A percentile compares a stretch with the other conserved stretches of the same genome.
phyloP scores from a whole-genome alignment of 2,113 vertebrate genomes.

The Oncorhynchus keta region DNA sequence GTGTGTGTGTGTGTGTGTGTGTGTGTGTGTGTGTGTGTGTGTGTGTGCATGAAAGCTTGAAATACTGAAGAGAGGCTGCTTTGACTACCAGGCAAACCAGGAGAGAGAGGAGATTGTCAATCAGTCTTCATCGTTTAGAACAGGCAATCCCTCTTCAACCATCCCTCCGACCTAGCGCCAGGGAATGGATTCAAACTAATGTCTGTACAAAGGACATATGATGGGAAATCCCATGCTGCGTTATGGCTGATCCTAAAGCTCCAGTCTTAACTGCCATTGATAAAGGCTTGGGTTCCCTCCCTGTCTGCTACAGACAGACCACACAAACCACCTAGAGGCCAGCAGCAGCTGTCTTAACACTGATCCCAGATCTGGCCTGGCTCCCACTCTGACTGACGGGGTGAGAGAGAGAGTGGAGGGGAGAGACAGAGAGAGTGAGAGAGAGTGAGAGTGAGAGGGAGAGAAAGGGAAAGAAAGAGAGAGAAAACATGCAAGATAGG shows the following conservation, averaged over 20 bases:
- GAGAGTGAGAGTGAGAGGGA: background rate
- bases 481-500: background rate
- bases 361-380: background rate
- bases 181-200: slow-evolving; percentile 4
- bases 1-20: too few species aligned
- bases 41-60: background rate
- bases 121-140: background rate
- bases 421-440: background rate
- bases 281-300: slow-evolving; percentile 7
- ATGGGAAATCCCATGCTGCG: slow-evolving; percentile 20
- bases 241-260: slow-evolving; percentile 1
- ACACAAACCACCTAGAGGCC: background rate
- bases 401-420: background rate
- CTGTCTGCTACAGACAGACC: background rate
- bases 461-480: background rate
- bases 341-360: background rate
- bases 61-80: background rate
- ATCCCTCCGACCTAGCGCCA: background rate
- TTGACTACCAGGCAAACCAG: background rate
- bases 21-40: too few species aligned
- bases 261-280: slow-evolving; percentile 17
- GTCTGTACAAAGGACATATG: slow-evolving; percentile 15
- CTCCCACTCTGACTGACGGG: background rate
- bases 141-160: background rate
- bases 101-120: background rate